phyloP scores from a whole-genome alignment of 2,888 invertebrate species.

The Tenthredo mesomela region DNA sequence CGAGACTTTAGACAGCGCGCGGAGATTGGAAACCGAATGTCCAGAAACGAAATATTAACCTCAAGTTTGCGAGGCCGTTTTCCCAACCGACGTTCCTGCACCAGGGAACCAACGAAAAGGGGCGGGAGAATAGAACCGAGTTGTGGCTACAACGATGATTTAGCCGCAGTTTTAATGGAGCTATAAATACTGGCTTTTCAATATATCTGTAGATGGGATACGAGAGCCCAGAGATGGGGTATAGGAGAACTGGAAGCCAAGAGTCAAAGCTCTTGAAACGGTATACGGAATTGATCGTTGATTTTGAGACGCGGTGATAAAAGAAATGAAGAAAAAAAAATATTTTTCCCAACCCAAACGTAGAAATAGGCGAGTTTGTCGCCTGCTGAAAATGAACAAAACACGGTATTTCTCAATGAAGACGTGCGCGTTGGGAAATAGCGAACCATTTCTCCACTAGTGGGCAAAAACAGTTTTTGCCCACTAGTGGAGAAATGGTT shows the following conservation, averaged over 20 bases:
- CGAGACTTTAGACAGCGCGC: constrained; percentile 34
- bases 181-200: constrained; percentile 83
- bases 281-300: not conserved
- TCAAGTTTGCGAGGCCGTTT: constrained; percentile 65
- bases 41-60: constrained; percentile 75
- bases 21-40: constrained; percentile 50
- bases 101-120: not conserved
- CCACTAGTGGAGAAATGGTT: too few relatives aligned
- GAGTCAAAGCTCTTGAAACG: not conserved
- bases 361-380: too few relatives aligned
- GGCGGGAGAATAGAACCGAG: constrained; percentile 43
- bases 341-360: too few relatives aligned
- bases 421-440: too few relatives aligned
- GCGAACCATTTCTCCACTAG: too few relatives aligned
- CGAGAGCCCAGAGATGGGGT: not conserved
- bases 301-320: not conserved
- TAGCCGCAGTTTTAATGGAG: constrained; percentile 82
- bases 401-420: too few relatives aligned
- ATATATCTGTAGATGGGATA: constrained; percentile 68
- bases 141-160: constrained; percentile 80
- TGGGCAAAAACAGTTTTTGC: too few relatives aligned
- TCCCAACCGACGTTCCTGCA: not conserved
- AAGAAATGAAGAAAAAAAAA: not conserved
- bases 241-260: not conserved
- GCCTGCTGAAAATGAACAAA: too few relatives aligned